Conservation (phyloP, 1,140 invertebrate genomes). For the Vanessa tameamea region DNA sequence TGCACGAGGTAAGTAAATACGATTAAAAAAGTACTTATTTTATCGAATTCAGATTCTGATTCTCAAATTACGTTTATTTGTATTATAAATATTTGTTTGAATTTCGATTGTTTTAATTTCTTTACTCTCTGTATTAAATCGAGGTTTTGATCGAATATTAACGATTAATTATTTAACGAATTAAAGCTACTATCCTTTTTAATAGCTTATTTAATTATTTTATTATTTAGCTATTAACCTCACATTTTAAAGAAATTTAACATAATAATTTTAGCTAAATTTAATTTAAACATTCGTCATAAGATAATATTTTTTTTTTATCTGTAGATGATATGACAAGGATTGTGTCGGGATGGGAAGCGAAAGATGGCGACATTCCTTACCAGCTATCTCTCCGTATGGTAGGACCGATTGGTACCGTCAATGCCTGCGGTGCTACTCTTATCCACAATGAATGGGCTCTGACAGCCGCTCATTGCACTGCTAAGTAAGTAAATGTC, state of each 20-base stretch:
- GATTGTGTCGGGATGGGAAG: slow-evolving; percentile 71
- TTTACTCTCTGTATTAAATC: too few species aligned
- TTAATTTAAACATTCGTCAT: background rate
- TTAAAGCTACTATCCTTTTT: too few species aligned
- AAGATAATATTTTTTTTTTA: background rate
- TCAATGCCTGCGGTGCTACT: slow-evolving; percentile 54
- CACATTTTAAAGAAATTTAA: too few species aligned
- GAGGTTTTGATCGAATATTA: too few species aligned
- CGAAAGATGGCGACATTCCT: slow-evolving; percentile 57
- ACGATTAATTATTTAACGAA: too few species aligned
- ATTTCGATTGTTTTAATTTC: too few species aligned
- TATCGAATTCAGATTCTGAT: too few species aligned
- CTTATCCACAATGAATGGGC: slow-evolving; percentile 62
- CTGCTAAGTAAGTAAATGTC: slow-evolving; percentile 49
- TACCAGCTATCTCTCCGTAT: slow-evolving; percentile 62
- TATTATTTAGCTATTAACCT: too few species aligned
- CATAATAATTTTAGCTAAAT: too few species aligned
- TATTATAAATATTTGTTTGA: too few species aligned
- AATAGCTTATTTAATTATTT: too few species aligned
- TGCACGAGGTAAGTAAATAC: slow-evolving; percentile 3
- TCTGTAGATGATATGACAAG: slow-evolving; percentile 27
- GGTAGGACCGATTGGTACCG: slow-evolving; percentile 42
- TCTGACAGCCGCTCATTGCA: slow-evolving; percentile 66
- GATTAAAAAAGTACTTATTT: background rate
- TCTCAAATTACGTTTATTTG: too few species aligned